Evolutionary conservation across 2,113 vertebrate species (phyloP), one percentile per base, ranked within the genome.

Genomic region (Epinephelus moara): DNA sequence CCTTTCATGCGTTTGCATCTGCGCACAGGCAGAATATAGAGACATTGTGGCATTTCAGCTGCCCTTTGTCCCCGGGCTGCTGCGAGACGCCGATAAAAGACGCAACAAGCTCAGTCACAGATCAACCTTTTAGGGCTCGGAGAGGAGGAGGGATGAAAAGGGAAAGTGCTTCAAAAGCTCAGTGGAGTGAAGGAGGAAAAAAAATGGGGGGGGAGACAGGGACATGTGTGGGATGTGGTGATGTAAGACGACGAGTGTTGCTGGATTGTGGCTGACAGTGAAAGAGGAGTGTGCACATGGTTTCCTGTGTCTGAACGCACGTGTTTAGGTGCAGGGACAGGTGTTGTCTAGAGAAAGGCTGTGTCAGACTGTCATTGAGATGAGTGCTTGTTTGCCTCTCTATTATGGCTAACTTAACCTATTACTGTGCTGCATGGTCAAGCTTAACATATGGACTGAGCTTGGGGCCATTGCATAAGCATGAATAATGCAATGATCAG

Each of bases 401-500:
- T 62, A 73, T 57, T 69, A 55, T 56, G 47, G 75, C 80, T 45
- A 55, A 18, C 25, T 56, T 55, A 53, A 70, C 56, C 64, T 59
- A 52, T 66, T 62, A 52, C 57, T 15, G 33, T 23, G 81, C 59
- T 57, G 72, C 37, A 33, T 52, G 25, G 60, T 64, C 63, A 10
- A 17, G 59, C 73, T 86, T 53, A 50, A 53, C 90, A 86, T 89
- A 81, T 59, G 72, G 75, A 80, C 73, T 18, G 70, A 88, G 86
- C 89, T 89, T 0, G 63, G 67, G 89, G 91, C 85, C 74, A 70
- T 80, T 61, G 69, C 81, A 88, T 23, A 75, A 86, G 85, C 87
- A 90, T 93, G 74, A 92, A 90, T 91, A 92, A 94, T 90, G 80
- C 86, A 93, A 86, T 87, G 87, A 90, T 91, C 80, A 84, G 75